Percentiles rank a stretch among this genome's conserved stretches.
Evolutionary conservation across 1,140 invertebrate genomes (phyloP).

Genomic region (Pectinophora gossypiella): DNA sequence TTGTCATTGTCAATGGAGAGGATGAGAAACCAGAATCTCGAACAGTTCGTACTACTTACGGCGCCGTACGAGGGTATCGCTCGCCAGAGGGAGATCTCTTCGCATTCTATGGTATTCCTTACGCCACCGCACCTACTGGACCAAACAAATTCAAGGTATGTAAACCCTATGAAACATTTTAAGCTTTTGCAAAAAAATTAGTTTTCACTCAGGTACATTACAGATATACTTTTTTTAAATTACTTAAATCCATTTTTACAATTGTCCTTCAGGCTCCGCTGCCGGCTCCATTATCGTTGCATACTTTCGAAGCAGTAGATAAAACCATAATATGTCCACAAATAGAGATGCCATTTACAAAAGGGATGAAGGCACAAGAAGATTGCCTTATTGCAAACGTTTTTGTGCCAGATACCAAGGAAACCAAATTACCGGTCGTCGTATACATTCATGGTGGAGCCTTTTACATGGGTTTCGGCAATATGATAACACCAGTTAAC

Average conservation of each 20-base stretch:
- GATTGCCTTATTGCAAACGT: conserved; percentile 35
- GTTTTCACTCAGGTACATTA: background rate
- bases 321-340: conserved; percentile 38
- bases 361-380: background rate
- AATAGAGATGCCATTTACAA: background rate
- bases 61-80: conserved; percentile 26
- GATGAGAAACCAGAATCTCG: background rate
- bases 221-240: background rate
- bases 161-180: too few species aligned
- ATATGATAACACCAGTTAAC: conserved; percentile 5
- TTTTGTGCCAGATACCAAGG: conserved; percentile 37
- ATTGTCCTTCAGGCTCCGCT: conserved; percentile 41
- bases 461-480: conserved; percentile 23
- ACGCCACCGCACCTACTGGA: conserved; percentile 35
- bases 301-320: conserved; percentile 35
- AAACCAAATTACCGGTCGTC: conserved; percentile 44
- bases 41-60: conserved; percentile 16
- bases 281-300: conserved; percentile 30
- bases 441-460: conserved; percentile 39
- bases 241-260: too few species aligned
- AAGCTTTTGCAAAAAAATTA: background rate
- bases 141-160: conserved; percentile 32
- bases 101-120: conserved; percentile 32
- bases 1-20: background rate
- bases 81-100: conserved; percentile 20